Evolutionary conservation across 2,113 vertebrate genomes (phyloP).

Genomic region (Nipponia nippon): DNA sequence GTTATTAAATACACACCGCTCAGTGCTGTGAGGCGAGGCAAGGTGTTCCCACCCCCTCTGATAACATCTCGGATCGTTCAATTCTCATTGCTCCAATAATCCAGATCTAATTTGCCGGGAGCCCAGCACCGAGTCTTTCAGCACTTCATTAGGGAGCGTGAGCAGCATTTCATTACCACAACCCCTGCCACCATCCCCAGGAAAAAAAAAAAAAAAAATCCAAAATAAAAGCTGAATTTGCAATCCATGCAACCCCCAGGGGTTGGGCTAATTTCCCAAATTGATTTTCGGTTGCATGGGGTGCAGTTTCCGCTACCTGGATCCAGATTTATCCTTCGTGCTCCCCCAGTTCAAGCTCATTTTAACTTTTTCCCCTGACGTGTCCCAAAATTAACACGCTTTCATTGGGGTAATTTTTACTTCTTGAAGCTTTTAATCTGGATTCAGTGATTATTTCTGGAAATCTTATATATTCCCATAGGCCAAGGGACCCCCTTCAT

Average conservation of each 20-base stretch:
- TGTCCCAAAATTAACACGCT: accelerated
- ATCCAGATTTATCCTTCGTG: accelerated
- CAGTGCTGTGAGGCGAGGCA: not conserved
- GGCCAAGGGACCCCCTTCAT: accelerated
- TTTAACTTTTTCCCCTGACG: not conserved
- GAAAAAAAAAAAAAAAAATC: no score
- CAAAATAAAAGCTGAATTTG: accelerated
- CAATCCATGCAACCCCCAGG: accelerated
- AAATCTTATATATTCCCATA: not conserved
- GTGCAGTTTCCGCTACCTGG: accelerated
- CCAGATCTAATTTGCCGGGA: constrained; percentile 54
- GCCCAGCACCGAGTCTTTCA: not conserved
- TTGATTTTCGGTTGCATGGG: accelerated
- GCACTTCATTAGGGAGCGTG: constrained; percentile 53
- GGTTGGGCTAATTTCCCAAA: not conserved
- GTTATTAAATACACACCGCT: not conserved
- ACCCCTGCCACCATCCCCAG: not conserved
- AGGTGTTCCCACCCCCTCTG: not conserved
- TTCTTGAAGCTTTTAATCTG: not conserved
- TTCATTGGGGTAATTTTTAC: accelerated
- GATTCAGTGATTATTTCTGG: not conserved
- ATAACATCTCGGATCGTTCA: not conserved
- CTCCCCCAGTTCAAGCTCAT: accelerated
- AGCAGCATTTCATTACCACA: constrained; percentile 47
- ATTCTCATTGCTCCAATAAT: constrained; percentile 59